phyloP scores from a whole-genome alignment of 2,797 vertebrate genomes.

The Macropus fuliginosus region DNA sequence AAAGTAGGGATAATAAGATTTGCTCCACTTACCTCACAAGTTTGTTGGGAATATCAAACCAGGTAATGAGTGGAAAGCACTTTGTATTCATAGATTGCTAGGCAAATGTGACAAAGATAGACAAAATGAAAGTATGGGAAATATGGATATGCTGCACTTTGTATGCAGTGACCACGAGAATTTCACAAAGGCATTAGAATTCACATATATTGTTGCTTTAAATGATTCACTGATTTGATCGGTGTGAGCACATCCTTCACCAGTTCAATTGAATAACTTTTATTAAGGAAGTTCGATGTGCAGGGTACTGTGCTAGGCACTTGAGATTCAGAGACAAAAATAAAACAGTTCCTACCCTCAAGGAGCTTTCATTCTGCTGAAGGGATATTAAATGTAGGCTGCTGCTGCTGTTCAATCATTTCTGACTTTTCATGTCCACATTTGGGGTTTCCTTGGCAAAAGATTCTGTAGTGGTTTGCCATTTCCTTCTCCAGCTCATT shows the following conservation, averaged over 20 bases:
- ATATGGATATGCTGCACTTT: background rate
- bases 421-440: background rate
- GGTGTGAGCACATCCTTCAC: background rate
- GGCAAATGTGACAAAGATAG: background rate
- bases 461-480: background rate
- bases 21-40: background rate
- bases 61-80: background rate
- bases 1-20: background rate
- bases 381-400: background rate
- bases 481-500: background rate
- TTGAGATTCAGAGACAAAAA: background rate
- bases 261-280: background rate
- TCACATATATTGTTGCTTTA: background rate
- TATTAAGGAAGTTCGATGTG: background rate
- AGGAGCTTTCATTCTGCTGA: background rate
- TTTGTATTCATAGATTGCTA: background rate
- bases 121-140: background rate
- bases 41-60: background rate
- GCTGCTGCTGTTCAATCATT: background rate
- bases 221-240: background rate
- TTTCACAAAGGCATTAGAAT: background rate
- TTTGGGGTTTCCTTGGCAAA: background rate
- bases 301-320: background rate
- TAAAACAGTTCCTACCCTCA: background rate
- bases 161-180: background rate